Evolutionary conservation across 1,140 invertebrate species (phyloP).

Genomic region (Drosophila burlai): DNA sequence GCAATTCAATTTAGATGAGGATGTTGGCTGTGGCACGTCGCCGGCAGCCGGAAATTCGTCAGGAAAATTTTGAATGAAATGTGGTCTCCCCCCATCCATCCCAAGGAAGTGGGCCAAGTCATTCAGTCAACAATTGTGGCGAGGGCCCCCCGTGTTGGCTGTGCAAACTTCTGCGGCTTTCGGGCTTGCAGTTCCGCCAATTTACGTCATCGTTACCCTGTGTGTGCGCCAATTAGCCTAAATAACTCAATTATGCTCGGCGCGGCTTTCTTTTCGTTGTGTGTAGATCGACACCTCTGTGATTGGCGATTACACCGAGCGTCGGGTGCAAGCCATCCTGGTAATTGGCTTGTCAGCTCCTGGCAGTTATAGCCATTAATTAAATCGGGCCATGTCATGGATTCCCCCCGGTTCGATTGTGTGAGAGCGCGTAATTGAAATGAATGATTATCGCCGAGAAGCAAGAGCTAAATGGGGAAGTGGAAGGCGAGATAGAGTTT

Average conservation of each 20-base stretch:
- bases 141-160: constrained; percentile 38
- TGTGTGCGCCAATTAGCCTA: constrained; percentile 66
- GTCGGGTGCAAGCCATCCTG: constrained; percentile 31
- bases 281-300: constrained; percentile 63
- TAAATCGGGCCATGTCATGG: constrained; percentile 29
- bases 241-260: constrained; percentile 78
- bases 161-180: constrained; percentile 62
- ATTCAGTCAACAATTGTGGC: constrained; percentile 27
- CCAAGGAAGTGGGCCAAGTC: constrained; percentile 5
- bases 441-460: constrained; percentile 37
- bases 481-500: constrained; percentile 2
- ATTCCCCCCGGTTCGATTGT: constrained; percentile 10
- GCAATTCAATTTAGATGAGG: constrained; percentile 24
- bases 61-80: constrained; percentile 48
- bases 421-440: constrained; percentile 39
- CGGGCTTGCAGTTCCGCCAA: constrained; percentile 50
- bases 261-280: constrained; percentile 19
- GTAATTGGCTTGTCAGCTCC: constrained; percentile 58
- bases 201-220: constrained; percentile 40
- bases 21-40: constrained; percentile 42
- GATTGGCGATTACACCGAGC: constrained; percentile 63
- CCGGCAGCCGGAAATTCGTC: constrained; percentile 56
- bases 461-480: neutral
- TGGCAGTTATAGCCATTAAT: constrained; percentile 57
- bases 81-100: constrained; percentile 16